These are phyloP conservation scores for Rhopalosiphum padi DNA, from an alignment of 1,140 invertebrate species.

Conservation along the genomic window DNA sequence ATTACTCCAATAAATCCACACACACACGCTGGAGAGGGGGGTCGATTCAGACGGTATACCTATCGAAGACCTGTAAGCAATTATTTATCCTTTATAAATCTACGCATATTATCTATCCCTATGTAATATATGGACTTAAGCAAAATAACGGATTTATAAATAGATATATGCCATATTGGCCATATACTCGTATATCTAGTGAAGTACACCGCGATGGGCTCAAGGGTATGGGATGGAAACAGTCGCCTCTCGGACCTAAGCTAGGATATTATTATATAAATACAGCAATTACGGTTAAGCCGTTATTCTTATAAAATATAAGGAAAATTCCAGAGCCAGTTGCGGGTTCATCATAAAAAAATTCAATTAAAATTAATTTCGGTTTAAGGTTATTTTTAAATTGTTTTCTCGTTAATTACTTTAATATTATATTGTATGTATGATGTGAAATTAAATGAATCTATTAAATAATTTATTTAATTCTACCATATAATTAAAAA, in stretches of 20 bases:
- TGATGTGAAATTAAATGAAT: no score
- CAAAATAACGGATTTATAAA: background rate
- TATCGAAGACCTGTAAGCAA: constrained; percentile 6
- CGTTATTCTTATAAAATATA: background rate
- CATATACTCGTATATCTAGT: background rate
- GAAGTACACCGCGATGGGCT: background rate
- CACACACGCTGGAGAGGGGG: background rate
- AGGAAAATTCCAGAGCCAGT: background rate
- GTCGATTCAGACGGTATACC: background rate
- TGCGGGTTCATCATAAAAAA: background rate
- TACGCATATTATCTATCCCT: background rate
- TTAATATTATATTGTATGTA: background rate
- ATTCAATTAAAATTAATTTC: background rate
- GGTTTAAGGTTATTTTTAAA: background rate
- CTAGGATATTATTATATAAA: constrained; percentile 11
- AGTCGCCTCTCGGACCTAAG: background rate
- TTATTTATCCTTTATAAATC: background rate
- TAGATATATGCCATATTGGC: background rate
- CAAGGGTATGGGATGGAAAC: background rate
- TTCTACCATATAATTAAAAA: no score
- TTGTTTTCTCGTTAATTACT: background rate
- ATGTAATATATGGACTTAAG: background rate
- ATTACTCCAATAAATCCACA: background rate
- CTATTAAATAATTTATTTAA: no score
- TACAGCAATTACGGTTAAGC: background rate